Base-by-base conservation (phyloP, 2,888 invertebrate species). In the Napeogenes sylphis region DNA sequence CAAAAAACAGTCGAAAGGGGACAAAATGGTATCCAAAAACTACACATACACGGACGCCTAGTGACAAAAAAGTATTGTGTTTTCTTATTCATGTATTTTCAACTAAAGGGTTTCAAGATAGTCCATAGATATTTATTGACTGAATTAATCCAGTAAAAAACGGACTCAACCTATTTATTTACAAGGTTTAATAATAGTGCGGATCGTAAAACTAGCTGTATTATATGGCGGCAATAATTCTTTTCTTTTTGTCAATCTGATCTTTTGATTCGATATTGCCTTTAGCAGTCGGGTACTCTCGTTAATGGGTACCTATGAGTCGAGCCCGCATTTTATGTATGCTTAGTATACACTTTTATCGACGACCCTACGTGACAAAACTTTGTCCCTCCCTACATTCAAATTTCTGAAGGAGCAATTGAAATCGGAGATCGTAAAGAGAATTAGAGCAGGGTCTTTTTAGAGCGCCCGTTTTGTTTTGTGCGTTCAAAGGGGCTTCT, bases 321-420 rank as follows among this genome's bases (percentile, higher is more conserved):
- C 80, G 78, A 78, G 81, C 89, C 89, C 88, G 89, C 86, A 89
- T 90, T 90, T 85, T 87, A 82, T 88, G 82, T 82, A 79, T 80
- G 77, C 81, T 65, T 59, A 79, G 82, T 84, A 86, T 87, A 83
- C 77, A 74, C 72, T 75, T 71, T 73, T 70, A 73, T 80, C 77
- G 71, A 73, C 81, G 87, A 82, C 88, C 89, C 88, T 88, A 90
- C 89, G 90, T 89, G 90, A 88, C 89, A 90, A 88, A 87, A 88
- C 85, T 87, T 85, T 84, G 86, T 88, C 89, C 90, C 90, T 89
- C 89, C 90, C 90, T 80, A 85, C 86, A 89, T 90, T 89, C 89
- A 90, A 89, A 90, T 87, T 82, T 90, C 87, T 90, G 88, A 90
- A 90, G 90, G 86, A 90, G 90, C 90, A 90, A 90, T 90, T 90